Evolutionary conservation across 2,797 vertebrate species (phyloP).

Genomic region (Silurus aristotelis): DNA sequence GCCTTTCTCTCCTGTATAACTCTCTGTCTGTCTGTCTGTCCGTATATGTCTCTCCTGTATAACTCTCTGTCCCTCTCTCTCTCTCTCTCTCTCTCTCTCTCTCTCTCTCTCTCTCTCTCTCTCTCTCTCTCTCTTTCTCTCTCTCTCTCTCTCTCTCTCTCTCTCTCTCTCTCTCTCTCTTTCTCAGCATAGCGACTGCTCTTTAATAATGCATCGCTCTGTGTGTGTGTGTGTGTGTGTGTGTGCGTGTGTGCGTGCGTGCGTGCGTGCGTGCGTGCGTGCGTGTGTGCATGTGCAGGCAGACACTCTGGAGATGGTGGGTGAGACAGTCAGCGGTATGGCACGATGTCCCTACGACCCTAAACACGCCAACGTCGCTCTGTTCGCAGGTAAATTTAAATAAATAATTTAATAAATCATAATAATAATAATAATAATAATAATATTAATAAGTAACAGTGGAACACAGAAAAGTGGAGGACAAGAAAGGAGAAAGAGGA

Average conservation of each 20-base stretch:
- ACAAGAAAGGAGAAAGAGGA: not conserved
- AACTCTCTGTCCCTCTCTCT: too few species aligned
- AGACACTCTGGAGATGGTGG: conserved; percentile 86
- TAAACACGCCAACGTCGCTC: conserved; percentile 91
- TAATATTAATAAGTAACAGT: not conserved
- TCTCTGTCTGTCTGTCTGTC: not conserved
- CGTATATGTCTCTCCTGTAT: not conserved
- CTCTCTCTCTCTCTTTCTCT: not conserved
- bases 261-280: conserved; percentile 46
- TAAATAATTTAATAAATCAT: not conserved
- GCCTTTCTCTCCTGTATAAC: not conserved
- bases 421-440: conserved; percentile 14
- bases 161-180: not conserved
- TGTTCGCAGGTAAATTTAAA: conserved; percentile 84
- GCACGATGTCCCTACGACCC: conserved; percentile 94
- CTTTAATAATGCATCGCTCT: conserved; percentile 38
- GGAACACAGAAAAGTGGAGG: not conserved
- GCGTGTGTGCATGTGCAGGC: conserved; percentile 71
- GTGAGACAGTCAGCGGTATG: conserved; percentile 92
- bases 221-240: conserved; percentile 46
- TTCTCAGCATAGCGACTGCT: not conserved
- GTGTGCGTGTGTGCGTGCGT: conserved; percentile 48
- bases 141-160: not conserved
- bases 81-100: not conserved
- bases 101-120: not conserved